Base-by-base conservation (phyloP, 2,113 vertebrate genomes). In the Balaeniceps rex region DNA sequence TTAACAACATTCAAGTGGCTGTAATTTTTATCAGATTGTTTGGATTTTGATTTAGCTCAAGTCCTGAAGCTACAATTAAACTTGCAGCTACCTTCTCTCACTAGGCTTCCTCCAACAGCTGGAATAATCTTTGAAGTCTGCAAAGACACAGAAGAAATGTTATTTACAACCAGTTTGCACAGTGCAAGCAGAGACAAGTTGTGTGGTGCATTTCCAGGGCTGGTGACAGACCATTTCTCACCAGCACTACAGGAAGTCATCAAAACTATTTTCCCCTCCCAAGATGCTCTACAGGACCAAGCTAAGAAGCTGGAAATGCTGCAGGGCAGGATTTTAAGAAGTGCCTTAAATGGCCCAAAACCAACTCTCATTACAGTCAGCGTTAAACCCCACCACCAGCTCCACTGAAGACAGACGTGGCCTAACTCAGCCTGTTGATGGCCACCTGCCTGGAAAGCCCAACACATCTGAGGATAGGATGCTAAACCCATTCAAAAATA, bases 31-130 rank as follows among this genome's bases (percentile, higher is more conserved):
- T 93, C 82, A 80, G 84, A 92, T 81, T 93, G 63, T 91, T 94
- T 94, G 74, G 76, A 92, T 96, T 97, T 90, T 95, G 97, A 97
- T 93, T 97, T 95, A 95, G 86, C 47, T 83, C 11, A 83, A 76
- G 79, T 97, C 95, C 94, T 93, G 71, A 92, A 95, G 96, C 94
- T 92, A 97, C 92, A 95, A 97, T 97, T 97, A 91, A 96, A 95
- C 88, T 93, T 96, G 60, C 66, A 87, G 89, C 83, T 95, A 90
- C 94, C 82, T 97, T 95, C 89, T 79, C 58, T 95, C 80, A 55
- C 58, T 93, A 76, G 69, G 33, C 72, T 87, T 96, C 91, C 90
- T 93, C 91, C 83, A 97, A 90, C 54, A 96, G 54, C 87, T 91
- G 57, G 71, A 93, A 92, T 88, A 83, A 93, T 90, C 91, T 97